These are phyloP conservation scores for Phaethon lepturus DNA, from an alignment of 2,113 vertebrate genomes.

Conservation along the genomic window DNA sequence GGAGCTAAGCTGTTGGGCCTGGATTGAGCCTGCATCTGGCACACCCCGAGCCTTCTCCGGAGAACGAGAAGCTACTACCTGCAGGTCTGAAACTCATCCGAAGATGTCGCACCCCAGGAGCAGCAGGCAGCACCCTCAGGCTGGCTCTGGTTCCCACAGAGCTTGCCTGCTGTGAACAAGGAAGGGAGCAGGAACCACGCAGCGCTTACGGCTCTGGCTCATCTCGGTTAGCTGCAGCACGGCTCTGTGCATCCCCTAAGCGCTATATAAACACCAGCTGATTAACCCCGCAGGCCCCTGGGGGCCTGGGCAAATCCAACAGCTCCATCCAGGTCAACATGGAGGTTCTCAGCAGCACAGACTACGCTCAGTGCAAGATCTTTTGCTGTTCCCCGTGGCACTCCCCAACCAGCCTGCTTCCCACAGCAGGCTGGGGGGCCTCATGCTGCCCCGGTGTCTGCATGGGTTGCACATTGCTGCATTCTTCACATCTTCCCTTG, in stretches of 20 bases:
- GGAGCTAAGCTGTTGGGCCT: rapidly evolving
- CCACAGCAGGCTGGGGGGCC: neutral
- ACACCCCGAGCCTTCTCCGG: neutral
- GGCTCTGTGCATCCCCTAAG: neutral
- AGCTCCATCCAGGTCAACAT: neutral
- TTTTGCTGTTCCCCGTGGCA: neutral
- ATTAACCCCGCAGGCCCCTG: neutral
- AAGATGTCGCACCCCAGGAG: neutral
- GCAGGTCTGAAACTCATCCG: neutral
- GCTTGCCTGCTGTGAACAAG: neutral
- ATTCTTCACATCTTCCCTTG: neutral
- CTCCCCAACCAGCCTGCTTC: neutral
- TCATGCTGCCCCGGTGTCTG: neutral
- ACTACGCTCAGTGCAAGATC: neutral
- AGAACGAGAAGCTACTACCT: neutral
- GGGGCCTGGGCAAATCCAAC: neutral
- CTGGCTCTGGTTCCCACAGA: neutral
- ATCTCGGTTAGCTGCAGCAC: neutral
- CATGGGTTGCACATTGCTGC: neutral
- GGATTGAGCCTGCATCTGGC: neutral
- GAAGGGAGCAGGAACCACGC: neutral
- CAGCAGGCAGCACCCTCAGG: neutral
- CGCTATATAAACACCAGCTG: neutral
- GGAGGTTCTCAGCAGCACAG: rapidly evolving
- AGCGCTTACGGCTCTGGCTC: neutral